These are phyloP conservation scores for Phoxinus dragarum DNA, from an alignment of 2,797 vertebrate species.

Conservation along the genomic window DNA sequence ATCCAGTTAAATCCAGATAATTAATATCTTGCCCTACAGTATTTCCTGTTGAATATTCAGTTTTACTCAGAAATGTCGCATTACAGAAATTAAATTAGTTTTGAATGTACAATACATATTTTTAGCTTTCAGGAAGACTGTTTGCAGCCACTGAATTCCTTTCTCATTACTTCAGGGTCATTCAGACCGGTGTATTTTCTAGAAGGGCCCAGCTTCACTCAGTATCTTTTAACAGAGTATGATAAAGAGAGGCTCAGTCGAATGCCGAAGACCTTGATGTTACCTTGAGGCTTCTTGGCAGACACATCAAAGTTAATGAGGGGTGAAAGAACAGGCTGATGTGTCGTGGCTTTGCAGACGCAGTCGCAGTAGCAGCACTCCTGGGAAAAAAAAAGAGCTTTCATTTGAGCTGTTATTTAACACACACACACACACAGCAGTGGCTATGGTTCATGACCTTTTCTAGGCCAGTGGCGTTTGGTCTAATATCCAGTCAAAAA, in stretches of 20 bases:
- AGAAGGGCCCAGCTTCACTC: slow-evolving; percentile 8
- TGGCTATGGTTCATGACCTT: slow-evolving; percentile 30
- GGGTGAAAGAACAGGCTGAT: slow-evolving; percentile 61
- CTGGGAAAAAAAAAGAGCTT: slow-evolving; percentile 26
- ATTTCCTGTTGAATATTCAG: neutral
- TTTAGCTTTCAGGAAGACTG: neutral
- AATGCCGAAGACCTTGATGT: slow-evolving; percentile 58
- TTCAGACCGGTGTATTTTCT: slow-evolving; percentile 11
- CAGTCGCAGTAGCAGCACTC: slow-evolving; percentile 33
- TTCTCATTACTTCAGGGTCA: slow-evolving; percentile 2
- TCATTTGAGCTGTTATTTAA: too few species aligned
- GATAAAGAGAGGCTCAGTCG: slow-evolving; percentile 33
- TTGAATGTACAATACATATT: neutral
- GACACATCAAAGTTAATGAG: slow-evolving; percentile 64
- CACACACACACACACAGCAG: neutral
- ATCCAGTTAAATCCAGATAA: neutral
- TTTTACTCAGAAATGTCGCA: neutral
- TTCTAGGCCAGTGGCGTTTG: neutral
- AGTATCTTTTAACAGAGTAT: slow-evolving; percentile 41
- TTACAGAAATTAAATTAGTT: neutral
- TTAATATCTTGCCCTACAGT: neutral
- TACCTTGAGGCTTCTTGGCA: slow-evolving; percentile 64
- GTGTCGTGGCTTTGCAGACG: slow-evolving; percentile 47
- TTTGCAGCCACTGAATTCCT: neutral
- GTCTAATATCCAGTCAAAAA: neutral